Evolutionary conservation across 2,888 invertebrate genomes (phyloP).

Genomic region (Cephus sareptanus): DNA sequence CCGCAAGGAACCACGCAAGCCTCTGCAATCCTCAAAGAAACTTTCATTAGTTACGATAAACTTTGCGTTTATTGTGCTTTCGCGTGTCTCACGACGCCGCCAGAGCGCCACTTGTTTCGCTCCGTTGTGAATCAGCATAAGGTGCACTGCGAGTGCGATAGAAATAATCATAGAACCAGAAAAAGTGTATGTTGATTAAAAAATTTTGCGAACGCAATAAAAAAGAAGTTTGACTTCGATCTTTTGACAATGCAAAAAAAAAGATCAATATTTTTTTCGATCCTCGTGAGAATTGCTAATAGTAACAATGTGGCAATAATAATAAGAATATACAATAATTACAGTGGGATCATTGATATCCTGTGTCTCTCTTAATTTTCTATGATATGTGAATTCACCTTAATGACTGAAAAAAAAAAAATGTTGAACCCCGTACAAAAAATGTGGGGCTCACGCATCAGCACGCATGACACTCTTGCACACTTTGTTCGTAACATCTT

Average conservation of each 20-base stretch:
- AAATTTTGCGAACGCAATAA: neutral
- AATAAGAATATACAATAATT: neutral
- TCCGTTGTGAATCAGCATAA: neutral
- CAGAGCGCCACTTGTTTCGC: neutral
- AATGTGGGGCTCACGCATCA: neutral
- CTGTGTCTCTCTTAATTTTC: neutral
- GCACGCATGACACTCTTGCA: neutral
- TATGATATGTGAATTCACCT: slow-evolving; percentile 6
- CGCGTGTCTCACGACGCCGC: neutral
- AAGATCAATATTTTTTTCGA: neutral
- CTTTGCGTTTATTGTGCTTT: neutral
- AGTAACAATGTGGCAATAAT: neutral
- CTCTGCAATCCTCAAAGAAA: neutral
- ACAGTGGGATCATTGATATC: neutral
- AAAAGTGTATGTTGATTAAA: neutral
- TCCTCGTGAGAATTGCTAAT: neutral
- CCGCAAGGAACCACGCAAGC: neutral
- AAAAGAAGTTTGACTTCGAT: neutral
- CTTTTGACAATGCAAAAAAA: neutral
- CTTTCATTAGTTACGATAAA: neutral
- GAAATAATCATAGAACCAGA: neutral
- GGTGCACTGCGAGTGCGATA: neutral
- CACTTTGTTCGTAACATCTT: slow-evolving; percentile 5
- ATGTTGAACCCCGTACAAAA: neutral
- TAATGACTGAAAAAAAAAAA: neutral